Conservation (phyloP, 2,797 vertebrate species). For the Lacerta agilis region DNA sequence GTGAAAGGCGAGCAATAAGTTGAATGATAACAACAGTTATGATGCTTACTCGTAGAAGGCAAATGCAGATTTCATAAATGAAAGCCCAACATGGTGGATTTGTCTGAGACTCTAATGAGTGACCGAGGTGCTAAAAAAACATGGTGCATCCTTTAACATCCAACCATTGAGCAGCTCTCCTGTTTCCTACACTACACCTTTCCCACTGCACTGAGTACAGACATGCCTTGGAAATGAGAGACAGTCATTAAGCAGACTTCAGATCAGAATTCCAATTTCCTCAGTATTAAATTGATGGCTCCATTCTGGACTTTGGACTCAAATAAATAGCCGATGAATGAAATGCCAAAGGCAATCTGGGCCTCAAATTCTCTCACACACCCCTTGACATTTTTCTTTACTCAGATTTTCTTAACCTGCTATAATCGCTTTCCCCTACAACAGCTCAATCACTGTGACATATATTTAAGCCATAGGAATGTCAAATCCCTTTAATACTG, state of each 20-base stretch:
- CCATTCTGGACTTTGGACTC: not conserved
- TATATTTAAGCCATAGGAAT: not conserved
- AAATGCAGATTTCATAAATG: not conserved
- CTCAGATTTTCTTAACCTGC: not conserved
- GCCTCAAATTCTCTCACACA: not conserved
- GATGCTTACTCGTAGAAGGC: not conserved
- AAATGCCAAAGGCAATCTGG: not conserved
- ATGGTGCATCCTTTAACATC: not conserved
- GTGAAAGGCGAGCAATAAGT: not conserved
- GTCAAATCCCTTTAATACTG: not conserved
- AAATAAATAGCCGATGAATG: not conserved
- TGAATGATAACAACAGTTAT: not conserved
- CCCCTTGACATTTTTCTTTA: not conserved
- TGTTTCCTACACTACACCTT: not conserved
- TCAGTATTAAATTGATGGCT: not conserved
- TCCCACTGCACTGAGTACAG: not conserved
- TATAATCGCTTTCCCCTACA: not conserved
- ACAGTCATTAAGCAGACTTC: not conserved
- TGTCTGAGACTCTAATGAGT: not conserved
- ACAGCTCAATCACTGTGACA: not conserved
- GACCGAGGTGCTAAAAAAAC: not conserved
- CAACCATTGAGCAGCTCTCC: not conserved
- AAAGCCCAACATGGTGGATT: not conserved
- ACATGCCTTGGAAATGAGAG: not conserved
- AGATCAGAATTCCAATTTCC: conserved; percentile 1